Evolutionary conservation across 2,113 vertebrate genomes (phyloP).

Genomic region (Azemiops feae): DNA sequence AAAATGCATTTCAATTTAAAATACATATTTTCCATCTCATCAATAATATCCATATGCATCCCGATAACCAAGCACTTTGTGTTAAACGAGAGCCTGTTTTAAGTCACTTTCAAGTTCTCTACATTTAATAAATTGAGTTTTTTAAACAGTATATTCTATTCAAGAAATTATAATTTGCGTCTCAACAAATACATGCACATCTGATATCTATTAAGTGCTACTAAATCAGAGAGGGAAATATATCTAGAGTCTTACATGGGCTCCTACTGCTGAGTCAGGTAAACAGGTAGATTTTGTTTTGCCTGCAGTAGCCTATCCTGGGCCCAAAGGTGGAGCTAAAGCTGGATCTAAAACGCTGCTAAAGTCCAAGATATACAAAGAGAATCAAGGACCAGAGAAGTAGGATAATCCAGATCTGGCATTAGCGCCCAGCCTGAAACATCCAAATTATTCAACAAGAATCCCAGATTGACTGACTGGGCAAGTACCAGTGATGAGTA

Average conservation of each 20-base stretch:
- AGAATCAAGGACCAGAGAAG: neutral
- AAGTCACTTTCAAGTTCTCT: neutral
- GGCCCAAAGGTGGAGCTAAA: neutral
- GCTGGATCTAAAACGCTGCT: neutral
- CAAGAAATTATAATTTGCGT: neutral
- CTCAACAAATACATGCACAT: neutral
- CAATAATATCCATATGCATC: neutral
- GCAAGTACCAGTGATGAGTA: neutral
- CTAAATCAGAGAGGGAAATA: neutral
- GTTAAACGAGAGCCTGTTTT: neutral
- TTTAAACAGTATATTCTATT: neutral
- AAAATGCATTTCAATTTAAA: neutral
- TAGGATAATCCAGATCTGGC: neutral
- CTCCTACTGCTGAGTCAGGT: neutral
- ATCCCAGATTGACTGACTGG: neutral
- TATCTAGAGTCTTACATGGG: neutral
- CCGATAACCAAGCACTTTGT: neutral
- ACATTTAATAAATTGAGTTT: neutral
- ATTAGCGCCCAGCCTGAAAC: neutral
- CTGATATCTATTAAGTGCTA: neutral
- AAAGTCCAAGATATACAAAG: neutral
- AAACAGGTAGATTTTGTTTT: neutral
- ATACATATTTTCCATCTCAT: neutral
- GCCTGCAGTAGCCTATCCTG: neutral
- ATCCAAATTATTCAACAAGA: neutral